Percentiles rank a stretch among this genome's conserved stretches.
These are phyloP conservation scores for Trissolcus japonicus DNA, from an alignment of 2,888 invertebrate genomes.

Conservation along the genomic window DNA sequence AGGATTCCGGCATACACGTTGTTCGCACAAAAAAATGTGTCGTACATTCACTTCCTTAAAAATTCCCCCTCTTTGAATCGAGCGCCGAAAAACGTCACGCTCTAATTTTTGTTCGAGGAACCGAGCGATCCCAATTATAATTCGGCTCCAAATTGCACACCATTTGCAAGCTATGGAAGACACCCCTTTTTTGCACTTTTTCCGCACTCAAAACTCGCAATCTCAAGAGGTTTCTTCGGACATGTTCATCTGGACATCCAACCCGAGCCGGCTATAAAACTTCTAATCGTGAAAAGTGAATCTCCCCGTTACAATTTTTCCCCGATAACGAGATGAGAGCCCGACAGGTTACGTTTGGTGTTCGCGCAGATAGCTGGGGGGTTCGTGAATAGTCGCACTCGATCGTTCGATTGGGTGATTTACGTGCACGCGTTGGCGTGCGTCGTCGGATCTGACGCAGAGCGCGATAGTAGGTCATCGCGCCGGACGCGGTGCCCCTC, in stretches of 20 bases:
- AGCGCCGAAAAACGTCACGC: constrained; percentile 26
- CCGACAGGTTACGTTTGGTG: constrained; percentile 45
- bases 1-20: constrained; percentile 5
- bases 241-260: too few relatives aligned
- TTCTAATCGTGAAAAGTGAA: constrained; percentile 20
- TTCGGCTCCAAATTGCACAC: too few relatives aligned
- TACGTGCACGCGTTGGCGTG: constrained; percentile 33
- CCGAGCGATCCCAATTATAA: too few relatives aligned
- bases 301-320: constrained; percentile 9
- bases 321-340: constrained; percentile 20
- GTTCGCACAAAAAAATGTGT: constrained; percentile 6
- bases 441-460: constrained; percentile 61
- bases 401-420: constrained; percentile 34
- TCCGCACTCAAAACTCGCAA: too few relatives aligned
- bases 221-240: too few relatives aligned
- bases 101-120: constrained; percentile 10
- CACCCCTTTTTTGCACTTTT: too few relatives aligned
- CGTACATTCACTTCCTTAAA: constrained; percentile 26
- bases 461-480: constrained; percentile 75
- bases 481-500: constrained; percentile 75
- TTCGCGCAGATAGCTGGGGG: constrained; percentile 7
- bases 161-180: too few relatives aligned
- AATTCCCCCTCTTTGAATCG: constrained; percentile 3
- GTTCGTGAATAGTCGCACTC: constrained; percentile 13
- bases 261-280: too few relatives aligned